phyloP scores from a whole-genome alignment of 2,797 vertebrate species.

The Luscinia luscinia region DNA sequence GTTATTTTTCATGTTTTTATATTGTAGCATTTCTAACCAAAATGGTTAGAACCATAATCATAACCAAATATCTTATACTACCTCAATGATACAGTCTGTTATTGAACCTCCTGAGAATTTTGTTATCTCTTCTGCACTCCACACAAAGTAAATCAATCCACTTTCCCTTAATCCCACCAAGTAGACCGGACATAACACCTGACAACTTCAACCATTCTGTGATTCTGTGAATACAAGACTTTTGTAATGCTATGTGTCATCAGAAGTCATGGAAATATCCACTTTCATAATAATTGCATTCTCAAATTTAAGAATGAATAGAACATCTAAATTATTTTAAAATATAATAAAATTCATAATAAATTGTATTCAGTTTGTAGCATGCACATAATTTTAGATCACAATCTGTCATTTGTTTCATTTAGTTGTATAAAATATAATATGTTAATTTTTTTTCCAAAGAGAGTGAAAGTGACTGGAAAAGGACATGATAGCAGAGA shows the following conservation, averaged over 20 bases:
- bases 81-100: neutral
- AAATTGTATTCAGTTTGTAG: neutral
- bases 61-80: neutral
- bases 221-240: neutral
- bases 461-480: neutral
- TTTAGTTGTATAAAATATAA: neutral
- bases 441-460: neutral
- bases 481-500: neutral
- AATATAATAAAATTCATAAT: neutral
- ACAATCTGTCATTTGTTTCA: neutral
- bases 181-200: neutral
- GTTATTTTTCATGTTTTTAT: neutral
- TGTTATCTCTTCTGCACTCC: rapidly evolving
- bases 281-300: neutral
- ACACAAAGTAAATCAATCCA: neutral
- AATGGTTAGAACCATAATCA: neutral
- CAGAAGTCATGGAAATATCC: neutral
- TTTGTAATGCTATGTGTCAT: neutral
- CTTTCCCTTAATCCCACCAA: neutral
- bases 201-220: neutral
- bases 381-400: neutral
- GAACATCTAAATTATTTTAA: neutral
- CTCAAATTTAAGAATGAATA: neutral
- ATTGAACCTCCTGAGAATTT: neutral
- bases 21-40: neutral